Conservation (phyloP, 2,797 vertebrate species). For the Coilia nasus region DNA sequence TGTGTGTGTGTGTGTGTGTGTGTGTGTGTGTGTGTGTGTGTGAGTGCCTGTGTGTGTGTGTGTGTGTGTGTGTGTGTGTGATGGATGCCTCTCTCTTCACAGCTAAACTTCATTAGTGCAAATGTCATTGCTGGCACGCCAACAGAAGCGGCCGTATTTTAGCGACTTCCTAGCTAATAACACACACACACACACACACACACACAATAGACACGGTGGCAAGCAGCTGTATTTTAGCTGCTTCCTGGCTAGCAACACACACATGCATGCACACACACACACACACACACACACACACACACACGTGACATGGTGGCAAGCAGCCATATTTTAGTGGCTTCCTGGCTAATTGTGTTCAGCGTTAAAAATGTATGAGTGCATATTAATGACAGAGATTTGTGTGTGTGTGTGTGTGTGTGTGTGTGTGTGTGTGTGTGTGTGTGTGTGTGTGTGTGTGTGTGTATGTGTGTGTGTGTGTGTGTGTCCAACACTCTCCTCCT, state of each 20-base stretch:
- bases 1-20: background rate
- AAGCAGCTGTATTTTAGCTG: no score
- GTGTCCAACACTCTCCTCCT: background rate
- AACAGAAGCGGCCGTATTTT: constrained; percentile 52
- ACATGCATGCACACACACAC: no score
- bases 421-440: background rate
- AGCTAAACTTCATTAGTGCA: constrained; percentile 63
- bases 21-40: background rate
- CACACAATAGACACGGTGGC: no score
- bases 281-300: no score
- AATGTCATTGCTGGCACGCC: constrained; percentile 61
- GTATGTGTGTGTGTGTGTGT: background rate
- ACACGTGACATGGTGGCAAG: no score
- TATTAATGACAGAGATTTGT: constrained; percentile 55
- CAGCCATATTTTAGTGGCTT: constrained; percentile 60
- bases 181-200: no score
- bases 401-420: constrained; percentile 27
- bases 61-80: constrained; percentile 41
- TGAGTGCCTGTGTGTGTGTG: background rate
- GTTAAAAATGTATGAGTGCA: constrained; percentile 67
- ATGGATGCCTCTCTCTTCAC: constrained; percentile 58
- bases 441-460: background rate
- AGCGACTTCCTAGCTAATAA: constrained; percentile 60
- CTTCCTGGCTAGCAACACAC: no score
- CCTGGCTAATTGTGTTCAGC: constrained; percentile 61